These are phyloP conservation scores for Emmelina monodactyla DNA, from an alignment of 2,888 invertebrate genomes.

Conservation along the genomic window DNA sequence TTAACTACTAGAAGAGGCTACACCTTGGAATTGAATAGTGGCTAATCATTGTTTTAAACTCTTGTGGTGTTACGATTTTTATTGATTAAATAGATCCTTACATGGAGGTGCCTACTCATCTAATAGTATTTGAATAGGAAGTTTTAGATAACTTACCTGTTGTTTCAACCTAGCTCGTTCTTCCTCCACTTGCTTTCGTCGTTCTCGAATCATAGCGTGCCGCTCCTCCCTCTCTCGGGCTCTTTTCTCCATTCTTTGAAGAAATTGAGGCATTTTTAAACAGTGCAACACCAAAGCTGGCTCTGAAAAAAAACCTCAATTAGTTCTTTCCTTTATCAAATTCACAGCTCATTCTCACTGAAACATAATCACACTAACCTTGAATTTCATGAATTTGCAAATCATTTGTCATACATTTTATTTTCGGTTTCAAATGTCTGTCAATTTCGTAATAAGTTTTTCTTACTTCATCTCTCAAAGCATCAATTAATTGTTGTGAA, in stretches of 20 bases:
- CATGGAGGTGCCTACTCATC: no score
- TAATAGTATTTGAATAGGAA: not conserved
- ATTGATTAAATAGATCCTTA: no score
- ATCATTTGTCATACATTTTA: constrained; percentile 57
- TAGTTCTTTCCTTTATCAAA: not conserved
- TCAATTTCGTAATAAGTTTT: constrained; percentile 63
- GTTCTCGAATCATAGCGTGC: constrained; percentile 53
- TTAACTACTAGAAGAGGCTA: no score
- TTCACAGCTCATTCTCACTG: no score
- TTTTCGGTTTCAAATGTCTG: constrained; percentile 64
- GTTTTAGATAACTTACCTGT: constrained; percentile 31
- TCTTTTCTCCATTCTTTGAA: constrained; percentile 76
- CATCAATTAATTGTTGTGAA: constrained; percentile 63
- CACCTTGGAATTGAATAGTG: no score
- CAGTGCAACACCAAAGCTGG: constrained; percentile 48
- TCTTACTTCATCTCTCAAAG: constrained; percentile 66
- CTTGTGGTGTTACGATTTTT: no score
- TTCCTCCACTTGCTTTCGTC: constrained; percentile 55
- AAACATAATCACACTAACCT: constrained; percentile 27
- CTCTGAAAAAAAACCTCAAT: constrained; percentile 26
- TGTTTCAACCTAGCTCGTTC: constrained; percentile 50
- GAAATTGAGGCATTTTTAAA: constrained; percentile 71
- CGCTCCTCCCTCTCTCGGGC: constrained; percentile 71
- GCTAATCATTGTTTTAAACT: no score
- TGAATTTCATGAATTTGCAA: constrained; percentile 48